Conservation (phyloP, 2,888 invertebrate species). For the Melipona beecheii region DNA sequence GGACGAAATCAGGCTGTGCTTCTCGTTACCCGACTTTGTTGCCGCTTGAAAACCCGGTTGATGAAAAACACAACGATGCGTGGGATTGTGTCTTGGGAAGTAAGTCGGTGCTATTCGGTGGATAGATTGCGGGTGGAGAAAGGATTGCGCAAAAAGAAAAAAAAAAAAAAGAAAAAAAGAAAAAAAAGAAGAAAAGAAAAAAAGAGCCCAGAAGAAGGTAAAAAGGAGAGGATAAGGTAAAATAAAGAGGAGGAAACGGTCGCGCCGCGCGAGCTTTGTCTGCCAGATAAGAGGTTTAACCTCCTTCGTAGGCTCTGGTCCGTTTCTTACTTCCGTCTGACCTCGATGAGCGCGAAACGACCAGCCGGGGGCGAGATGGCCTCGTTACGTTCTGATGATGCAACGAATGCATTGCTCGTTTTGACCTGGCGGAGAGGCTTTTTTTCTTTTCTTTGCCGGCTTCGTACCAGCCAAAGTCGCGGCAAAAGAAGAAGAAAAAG, state of each 20-base stretch:
- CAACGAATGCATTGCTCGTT: slow-evolving; percentile 52
- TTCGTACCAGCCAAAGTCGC: not conserved
- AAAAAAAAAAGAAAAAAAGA: no score
- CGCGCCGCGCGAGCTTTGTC: slow-evolving; percentile 50
- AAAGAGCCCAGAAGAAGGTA: not conserved
- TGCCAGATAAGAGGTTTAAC: slow-evolving; percentile 60
- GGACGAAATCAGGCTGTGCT: slow-evolving; percentile 30
- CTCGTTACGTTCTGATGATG: slow-evolving; percentile 59
- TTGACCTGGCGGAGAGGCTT: slow-evolving; percentile 23
- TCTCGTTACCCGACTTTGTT: slow-evolving; percentile 52
- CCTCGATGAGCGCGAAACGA: slow-evolving; percentile 59
- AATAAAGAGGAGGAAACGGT: slow-evolving; percentile 18
- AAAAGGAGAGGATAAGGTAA: not conserved
- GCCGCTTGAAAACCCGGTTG: slow-evolving; percentile 35
- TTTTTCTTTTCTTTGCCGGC: slow-evolving; percentile 5
- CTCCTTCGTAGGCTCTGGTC: slow-evolving; percentile 57
- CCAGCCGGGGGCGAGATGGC: slow-evolving; percentile 58
- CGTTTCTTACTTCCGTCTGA: slow-evolving; percentile 63
- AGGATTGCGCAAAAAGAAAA: not conserved
- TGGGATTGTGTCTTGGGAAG: slow-evolving; percentile 38
- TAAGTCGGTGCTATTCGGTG: slow-evolving; percentile 16
- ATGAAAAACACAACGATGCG: slow-evolving; percentile 38
- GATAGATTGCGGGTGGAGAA: slow-evolving; percentile 18
- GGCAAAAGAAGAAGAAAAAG: not conserved
- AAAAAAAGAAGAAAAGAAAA: not conserved